These are phyloP conservation scores for Scaptomyza polygonia DNA, from an alignment of 2,888 invertebrate species.

Conservation along the genomic window DNA sequence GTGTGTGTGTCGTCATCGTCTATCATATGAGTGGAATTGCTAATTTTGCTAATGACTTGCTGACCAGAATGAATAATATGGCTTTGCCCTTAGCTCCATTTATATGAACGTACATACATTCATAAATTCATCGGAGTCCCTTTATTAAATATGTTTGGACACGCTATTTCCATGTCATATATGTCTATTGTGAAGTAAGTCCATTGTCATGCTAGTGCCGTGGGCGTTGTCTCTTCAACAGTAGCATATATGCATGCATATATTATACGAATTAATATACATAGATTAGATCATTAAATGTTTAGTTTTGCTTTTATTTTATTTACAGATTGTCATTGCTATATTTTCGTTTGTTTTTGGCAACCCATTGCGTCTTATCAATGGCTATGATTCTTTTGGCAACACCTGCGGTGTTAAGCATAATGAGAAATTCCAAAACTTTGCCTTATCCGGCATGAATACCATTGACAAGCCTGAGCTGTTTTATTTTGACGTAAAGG, in stretches of 20 bases:
- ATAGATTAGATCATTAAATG: slow-evolving; percentile 34
- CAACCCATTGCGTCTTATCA: slow-evolving; percentile 92
- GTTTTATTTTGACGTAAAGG: slow-evolving; percentile 92
- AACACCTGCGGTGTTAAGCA: slow-evolving; percentile 95
- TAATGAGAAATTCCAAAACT: slow-evolving; percentile 90
- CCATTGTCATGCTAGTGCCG: slow-evolving; percentile 33
- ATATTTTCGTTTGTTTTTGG: slow-evolving; percentile 95
- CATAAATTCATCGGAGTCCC: slow-evolving; percentile 27
- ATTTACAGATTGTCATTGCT: slow-evolving; percentile 90
- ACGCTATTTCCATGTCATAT: slow-evolving; percentile 48
- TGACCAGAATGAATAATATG: slow-evolving; percentile 17
- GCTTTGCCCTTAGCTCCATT: not conserved
- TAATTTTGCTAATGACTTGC: slow-evolving; percentile 59
- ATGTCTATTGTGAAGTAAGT: slow-evolving; percentile 20
- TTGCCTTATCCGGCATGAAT: slow-evolving; percentile 91
- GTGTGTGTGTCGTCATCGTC: slow-evolving; percentile 61
- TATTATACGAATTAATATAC: not conserved
- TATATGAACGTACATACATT: not conserved
- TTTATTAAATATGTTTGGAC: slow-evolving; percentile 28
- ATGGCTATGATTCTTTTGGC: slow-evolving; percentile 97
- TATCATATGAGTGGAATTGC: slow-evolving; percentile 53
- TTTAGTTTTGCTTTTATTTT: slow-evolving; percentile 23
- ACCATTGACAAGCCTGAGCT: slow-evolving; percentile 91
- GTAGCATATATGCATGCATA: slow-evolving; percentile 21
- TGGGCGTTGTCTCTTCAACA: slow-evolving; percentile 55